Conservation (phyloP, 2,113 vertebrate genomes). For the Chloebia gouldiae region DNA sequence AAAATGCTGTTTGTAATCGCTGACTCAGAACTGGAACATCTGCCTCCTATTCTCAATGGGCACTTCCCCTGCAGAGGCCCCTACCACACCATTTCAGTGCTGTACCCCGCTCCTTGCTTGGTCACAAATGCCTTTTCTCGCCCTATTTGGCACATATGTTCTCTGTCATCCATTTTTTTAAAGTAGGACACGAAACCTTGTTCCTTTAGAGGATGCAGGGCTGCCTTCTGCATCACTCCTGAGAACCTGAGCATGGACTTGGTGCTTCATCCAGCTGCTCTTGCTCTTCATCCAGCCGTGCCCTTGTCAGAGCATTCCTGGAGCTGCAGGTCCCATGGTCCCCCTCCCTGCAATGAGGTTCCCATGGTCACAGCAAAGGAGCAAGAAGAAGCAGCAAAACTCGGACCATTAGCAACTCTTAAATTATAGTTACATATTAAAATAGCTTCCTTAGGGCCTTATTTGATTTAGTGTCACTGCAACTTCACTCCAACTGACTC, state of each 20-base stretch:
- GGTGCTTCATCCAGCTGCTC: neutral
- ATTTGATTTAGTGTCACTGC: neutral
- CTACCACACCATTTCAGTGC: neutral
- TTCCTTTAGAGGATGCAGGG: neutral
- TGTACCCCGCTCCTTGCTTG: neutral
- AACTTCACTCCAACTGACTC: neutral
- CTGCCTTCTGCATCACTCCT: neutral
- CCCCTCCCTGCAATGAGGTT: neutral
- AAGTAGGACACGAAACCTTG: neutral
- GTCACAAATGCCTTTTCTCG: neutral
- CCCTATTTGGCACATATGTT: neutral
- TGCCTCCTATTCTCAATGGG: neutral
- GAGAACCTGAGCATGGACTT: neutral
- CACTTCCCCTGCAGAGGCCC: neutral
- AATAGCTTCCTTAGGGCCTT: neutral
- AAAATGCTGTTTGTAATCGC: conserved; percentile 19
- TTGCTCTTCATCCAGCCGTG: too few species aligned
- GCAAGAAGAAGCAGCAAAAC: neutral
- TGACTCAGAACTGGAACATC: conserved; percentile 50
- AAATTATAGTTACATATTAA: neutral
- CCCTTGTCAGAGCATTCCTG: neutral
- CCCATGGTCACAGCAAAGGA: neutral
- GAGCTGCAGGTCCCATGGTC: neutral
- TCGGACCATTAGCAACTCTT: neutral
- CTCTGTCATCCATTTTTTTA: neutral